Evolutionary conservation across 2,888 invertebrate species (phyloP), one percentile per base, ranked within the genome.

Genomic region (Drosophila percnosoma): DNA sequence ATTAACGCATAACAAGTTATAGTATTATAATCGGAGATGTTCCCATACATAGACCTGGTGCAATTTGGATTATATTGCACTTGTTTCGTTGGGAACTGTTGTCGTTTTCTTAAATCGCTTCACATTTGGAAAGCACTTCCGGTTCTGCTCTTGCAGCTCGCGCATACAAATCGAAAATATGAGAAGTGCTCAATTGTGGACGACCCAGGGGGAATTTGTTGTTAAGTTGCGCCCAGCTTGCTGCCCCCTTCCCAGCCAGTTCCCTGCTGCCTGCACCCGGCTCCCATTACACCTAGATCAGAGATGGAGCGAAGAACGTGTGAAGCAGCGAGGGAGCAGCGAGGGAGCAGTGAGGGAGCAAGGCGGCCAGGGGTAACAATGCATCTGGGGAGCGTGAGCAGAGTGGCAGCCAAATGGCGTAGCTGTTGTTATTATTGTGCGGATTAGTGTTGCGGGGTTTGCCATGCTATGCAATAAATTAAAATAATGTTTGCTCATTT

Each of bases 401-500:
- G 55, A 48, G 52, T 60, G 13, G 45, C 55, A 48, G 27, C 51
- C 66, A 71, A 75, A 71, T 77, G 78, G 55, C 60, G 57, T 49
- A 53, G 68, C 49, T 38, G 66, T 48, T 76, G 61, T 52, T 76
- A 57, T 72, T 76, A 57, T 75, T 64, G 73, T 53, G 49, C 59
- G 75, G 75, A 70, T 75, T 75, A 78, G 69, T 78, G 61, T 67
- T 51, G 71, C 34, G 57, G 55, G 63, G 61, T 49, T 64, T 63
- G 62, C 74, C 53, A 40, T 64, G 81, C 70, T n/a, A 80, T 78
- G 81, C 81, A 78, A 82, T 82, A 82, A 82, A 82, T 82, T 82
- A 82, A 82, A 82, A 83, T 83, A 82, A 82, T 82, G 81, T 83
- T 82, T 83, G 69, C 78, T 75, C 81, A 82, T 83, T 82, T 82